Percentiles rank a stretch among this genome's conserved stretches.
These are phyloP conservation scores for Dolichallabes microphthalmus DNA, from an alignment of 2,113 vertebrate species.

Conservation along the genomic window DNA sequence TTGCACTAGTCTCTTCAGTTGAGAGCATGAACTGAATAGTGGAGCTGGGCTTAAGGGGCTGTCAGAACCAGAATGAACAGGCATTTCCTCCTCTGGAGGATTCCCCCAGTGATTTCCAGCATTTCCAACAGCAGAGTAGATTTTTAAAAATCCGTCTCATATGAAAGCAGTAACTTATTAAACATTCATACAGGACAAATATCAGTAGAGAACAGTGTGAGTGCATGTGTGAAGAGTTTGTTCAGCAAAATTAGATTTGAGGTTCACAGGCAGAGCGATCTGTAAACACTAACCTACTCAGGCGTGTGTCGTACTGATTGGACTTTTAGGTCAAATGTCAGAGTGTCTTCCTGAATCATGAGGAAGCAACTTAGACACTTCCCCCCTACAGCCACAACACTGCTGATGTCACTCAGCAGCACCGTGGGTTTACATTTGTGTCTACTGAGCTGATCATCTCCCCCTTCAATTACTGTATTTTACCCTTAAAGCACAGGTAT, in stretches of 20 bases:
- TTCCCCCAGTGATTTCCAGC: neutral
- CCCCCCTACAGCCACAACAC: constrained; percentile 8
- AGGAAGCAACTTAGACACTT: neutral
- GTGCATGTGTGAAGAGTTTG: constrained; percentile 33
- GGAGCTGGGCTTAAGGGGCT: neutral
- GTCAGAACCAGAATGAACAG: neutral
- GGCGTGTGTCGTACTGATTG: constrained; percentile 51
- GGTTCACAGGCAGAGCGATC: constrained; percentile 1
- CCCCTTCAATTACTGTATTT: constrained; percentile 63
- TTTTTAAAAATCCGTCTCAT: neutral
- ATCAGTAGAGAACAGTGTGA: constrained; percentile 12
- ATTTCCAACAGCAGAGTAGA: neutral
- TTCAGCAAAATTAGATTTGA: too few species aligned
- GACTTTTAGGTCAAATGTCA: constrained; percentile 35
- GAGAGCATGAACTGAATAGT: neutral
- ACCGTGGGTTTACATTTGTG: constrained; percentile 11
- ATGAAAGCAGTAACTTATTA: neutral
- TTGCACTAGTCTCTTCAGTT: neutral
- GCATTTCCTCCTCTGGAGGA: neutral
- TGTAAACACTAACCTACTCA: constrained; percentile 24
- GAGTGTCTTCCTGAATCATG: constrained; percentile 12
- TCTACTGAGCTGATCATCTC: constrained; percentile 60
- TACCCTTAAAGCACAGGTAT: constrained; percentile 38
- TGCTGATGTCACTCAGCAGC: constrained; percentile 12
- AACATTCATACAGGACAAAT: neutral